These are phyloP conservation scores for Lathronympha strigana DNA, from an alignment of 2,888 invertebrate species.

Conservation along the genomic window DNA sequence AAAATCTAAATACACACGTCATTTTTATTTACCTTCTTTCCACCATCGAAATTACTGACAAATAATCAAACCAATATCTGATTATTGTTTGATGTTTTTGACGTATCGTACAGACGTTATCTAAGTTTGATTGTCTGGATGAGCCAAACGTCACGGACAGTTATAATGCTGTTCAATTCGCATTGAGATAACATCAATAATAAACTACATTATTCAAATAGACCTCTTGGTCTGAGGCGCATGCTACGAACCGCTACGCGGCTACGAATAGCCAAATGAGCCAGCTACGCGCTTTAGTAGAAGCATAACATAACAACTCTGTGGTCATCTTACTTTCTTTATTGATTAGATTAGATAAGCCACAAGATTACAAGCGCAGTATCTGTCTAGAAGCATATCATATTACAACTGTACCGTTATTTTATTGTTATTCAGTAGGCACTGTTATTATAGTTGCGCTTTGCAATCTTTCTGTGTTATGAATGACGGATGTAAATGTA, in stretches of 20 bases:
- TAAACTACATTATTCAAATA: too few species aligned
- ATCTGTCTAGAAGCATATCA: background rate
- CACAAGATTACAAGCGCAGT: background rate
- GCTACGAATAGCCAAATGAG: slow-evolving; percentile 7
- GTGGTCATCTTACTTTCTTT: background rate
- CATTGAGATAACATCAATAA: too few species aligned
- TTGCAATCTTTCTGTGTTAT: background rate
- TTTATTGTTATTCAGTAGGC: background rate
- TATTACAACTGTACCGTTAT: background rate
- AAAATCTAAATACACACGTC: too few species aligned
- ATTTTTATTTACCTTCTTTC: too few species aligned
- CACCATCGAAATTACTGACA: too few species aligned
- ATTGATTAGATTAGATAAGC: slow-evolving; percentile 8
- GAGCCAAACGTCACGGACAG: too few species aligned
- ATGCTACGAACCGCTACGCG: slow-evolving; percentile 21
- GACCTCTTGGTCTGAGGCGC: background rate
- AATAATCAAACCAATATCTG: too few species aligned
- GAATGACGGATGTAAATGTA: too few species aligned
- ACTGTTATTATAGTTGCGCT: background rate
- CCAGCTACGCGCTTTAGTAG: slow-evolving; percentile 9
- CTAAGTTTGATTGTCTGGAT: too few species aligned
- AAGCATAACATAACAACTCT: background rate
- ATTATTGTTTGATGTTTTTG: too few species aligned
- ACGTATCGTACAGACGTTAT: too few species aligned
- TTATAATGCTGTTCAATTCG: too few species aligned